Evolutionary conservation across 2,797 vertebrate genomes (phyloP).

Genomic region (Arrhamphus sclerolepis): DNA sequence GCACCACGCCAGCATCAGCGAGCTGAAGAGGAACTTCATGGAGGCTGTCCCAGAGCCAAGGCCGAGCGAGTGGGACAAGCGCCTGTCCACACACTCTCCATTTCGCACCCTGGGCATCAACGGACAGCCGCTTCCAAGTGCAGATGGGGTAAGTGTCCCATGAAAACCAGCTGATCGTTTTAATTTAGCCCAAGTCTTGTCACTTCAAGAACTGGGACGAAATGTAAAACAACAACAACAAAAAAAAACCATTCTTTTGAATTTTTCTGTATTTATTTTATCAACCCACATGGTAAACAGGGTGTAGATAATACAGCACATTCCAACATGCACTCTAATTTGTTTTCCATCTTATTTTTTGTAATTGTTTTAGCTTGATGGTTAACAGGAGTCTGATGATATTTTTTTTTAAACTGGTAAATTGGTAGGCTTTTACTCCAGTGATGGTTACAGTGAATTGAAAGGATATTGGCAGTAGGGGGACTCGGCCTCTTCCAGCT

Average conservation of each 20-base stretch:
- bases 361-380: too few relatives aligned
- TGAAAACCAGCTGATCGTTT: neutral
- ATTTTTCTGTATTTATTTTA: neutral
- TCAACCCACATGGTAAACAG: conserved; percentile 15
- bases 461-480: neutral
- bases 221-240: too few relatives aligned
- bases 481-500: conserved; percentile 31
- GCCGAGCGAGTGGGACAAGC: conserved; percentile 97
- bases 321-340: too few relatives aligned
- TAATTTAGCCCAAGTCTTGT: neutral
- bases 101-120: conserved; percentile 86
- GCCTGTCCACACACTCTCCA: conserved; percentile 93
- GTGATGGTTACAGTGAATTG: neutral
- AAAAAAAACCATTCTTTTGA: neutral
- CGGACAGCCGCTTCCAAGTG: conserved; percentile 84
- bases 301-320: too few relatives aligned
- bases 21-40: conserved; percentile 97
- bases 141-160: conserved; percentile 88
- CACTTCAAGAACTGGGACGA: conserved; percentile 27
- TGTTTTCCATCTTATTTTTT: too few relatives aligned
- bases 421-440: too few relatives aligned
- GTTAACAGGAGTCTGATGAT: too few relatives aligned
- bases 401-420: too few relatives aligned
- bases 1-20: conserved; percentile 94
- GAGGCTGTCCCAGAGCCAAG: conserved; percentile 87